phyloP scores from a whole-genome alignment of 2,113 vertebrate genomes.

The Megaceryle torquata region DNA sequence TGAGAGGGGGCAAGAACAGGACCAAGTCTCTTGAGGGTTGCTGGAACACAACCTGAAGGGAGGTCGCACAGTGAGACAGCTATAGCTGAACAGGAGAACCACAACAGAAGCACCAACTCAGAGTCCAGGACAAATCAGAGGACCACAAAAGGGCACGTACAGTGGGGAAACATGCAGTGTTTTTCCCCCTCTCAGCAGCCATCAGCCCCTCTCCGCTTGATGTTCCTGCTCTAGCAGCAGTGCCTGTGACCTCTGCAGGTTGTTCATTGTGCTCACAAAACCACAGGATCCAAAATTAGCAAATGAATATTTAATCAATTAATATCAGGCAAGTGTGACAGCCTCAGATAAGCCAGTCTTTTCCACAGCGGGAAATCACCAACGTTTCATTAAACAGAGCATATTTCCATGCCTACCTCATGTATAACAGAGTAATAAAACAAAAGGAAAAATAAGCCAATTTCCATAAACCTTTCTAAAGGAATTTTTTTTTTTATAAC shows the following conservation, averaged over 20 bases:
- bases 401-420: neutral
- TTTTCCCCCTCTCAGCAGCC: neutral
- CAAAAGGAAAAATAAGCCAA: neutral
- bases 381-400: neutral
- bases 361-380: neutral
- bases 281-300: neutral
- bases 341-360: slow-evolving; percentile 26
- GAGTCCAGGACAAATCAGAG: neutral
- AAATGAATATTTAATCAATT: slow-evolving; percentile 56
- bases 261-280: neutral
- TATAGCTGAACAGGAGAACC: neutral
- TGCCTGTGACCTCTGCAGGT: neutral
- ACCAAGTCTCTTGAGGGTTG: neutral
- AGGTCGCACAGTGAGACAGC: neutral
- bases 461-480: neutral
- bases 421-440: slow-evolving; percentile 4
- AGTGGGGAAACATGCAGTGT: rapidly evolving
- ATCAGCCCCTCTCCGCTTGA: neutral
- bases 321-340: slow-evolving; percentile 48
- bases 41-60: neutral
- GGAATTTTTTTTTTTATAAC: neutral
- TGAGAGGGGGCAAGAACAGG: neutral
- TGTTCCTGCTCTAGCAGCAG: neutral
- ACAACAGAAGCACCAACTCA: neutral
- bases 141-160: neutral